Percentiles rank a stretch among this genome's conserved stretches.
These are phyloP conservation scores for Drosophila ananassae DNA, from an alignment of 1,140 invertebrate genomes.

Conservation along the genomic window DNA sequence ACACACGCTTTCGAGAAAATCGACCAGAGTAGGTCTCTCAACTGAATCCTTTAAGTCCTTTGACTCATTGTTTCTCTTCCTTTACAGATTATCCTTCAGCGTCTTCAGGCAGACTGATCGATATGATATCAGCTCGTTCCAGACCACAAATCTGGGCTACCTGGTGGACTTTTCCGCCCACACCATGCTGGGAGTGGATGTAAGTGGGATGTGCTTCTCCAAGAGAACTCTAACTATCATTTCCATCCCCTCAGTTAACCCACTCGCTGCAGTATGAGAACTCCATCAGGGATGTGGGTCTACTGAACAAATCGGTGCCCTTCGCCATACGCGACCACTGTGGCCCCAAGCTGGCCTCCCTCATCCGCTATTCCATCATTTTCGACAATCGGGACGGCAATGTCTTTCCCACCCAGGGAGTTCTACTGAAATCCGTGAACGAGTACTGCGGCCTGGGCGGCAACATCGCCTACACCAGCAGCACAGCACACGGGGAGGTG, in stretches of 20 bases:
- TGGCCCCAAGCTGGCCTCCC: slow-evolving; percentile 77
- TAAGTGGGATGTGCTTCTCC: slow-evolving; percentile 10
- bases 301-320: slow-evolving; percentile 73
- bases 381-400: slow-evolving; percentile 76
- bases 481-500: slow-evolving; percentile 74
- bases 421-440: slow-evolving; percentile 71
- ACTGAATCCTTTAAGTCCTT: neutral
- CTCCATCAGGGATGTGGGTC: slow-evolving; percentile 68
- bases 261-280: slow-evolving; percentile 83
- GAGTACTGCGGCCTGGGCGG: slow-evolving; percentile 81
- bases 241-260: slow-evolving; percentile 50
- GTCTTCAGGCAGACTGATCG: slow-evolving; percentile 76
- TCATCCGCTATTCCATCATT: slow-evolving; percentile 74
- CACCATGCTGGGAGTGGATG: slow-evolving; percentile 70
- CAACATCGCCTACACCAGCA: slow-evolving; percentile 74
- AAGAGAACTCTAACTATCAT: neutral
- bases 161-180: slow-evolving; percentile 70
- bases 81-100: slow-evolving; percentile 72
- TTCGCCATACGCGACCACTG: slow-evolving; percentile 79
- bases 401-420: slow-evolving; percentile 77
- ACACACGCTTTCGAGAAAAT: slow-evolving; percentile 76
- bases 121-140: slow-evolving; percentile 71
- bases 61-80: neutral
- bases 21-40: slow-evolving; percentile 72
- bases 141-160: slow-evolving; percentile 73